Percentiles rank a stretch among this genome's conserved stretches.
These are phyloP conservation scores for Varanus salvator DNA, from an alignment of 2,113 vertebrate genomes.

Conservation along the genomic window DNA sequence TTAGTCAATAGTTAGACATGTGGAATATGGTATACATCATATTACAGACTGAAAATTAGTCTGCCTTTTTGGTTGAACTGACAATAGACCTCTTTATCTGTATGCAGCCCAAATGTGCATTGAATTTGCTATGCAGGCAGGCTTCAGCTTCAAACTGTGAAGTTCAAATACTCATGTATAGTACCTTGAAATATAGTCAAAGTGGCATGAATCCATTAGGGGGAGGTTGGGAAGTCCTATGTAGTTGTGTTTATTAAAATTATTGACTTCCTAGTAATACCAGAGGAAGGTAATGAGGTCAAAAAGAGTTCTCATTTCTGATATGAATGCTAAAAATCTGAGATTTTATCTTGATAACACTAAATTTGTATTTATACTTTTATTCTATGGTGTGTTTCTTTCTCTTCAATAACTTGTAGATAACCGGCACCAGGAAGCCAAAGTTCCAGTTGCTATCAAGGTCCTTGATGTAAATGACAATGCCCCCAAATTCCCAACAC, in stretches of 20 bases:
- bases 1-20: background rate
- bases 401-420: slow-evolving; percentile 72
- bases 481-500: slow-evolving; percentile 88
- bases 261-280: background rate
- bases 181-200: background rate
- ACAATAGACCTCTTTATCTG: background rate
- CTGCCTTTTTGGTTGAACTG: background rate
- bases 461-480: slow-evolving; percentile 94
- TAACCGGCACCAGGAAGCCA: slow-evolving; percentile 91
- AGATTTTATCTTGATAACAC: background rate
- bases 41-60: background rate
- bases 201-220: background rate
- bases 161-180: background rate
- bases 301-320: background rate
- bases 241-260: background rate
- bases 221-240: background rate
- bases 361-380: background rate
- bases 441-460: slow-evolving; percentile 92
- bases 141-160: background rate
- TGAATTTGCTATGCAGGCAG: background rate
- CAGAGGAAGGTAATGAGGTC: background rate
- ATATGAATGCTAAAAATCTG: background rate
- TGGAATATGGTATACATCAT: background rate
- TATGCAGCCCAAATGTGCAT: background rate
- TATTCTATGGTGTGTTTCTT: slow-evolving; percentile 39